A percentile compares a stretch with the other conserved stretches of the same genome.
These are phyloP conservation scores for Regulus satrapa DNA, from an alignment of 2,113 vertebrate species.

Conservation along the genomic window DNA sequence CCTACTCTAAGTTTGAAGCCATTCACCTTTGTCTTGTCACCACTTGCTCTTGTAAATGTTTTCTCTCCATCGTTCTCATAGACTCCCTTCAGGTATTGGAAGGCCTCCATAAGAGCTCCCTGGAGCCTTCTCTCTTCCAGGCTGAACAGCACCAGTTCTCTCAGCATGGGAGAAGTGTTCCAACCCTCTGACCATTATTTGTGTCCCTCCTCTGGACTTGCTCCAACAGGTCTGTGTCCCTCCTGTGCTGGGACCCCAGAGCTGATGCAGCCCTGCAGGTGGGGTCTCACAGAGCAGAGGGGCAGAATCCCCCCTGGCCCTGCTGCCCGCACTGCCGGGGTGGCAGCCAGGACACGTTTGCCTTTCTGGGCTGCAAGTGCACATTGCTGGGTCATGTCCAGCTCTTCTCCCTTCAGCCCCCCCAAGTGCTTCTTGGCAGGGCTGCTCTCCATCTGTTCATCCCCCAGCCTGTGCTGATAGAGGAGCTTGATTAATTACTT, in stretches of 20 bases:
- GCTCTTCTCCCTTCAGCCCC: background rate
- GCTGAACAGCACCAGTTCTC: background rate
- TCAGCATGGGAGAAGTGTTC: background rate
- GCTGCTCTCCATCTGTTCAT: background rate
- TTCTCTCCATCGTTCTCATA: background rate
- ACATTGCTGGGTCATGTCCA: background rate
- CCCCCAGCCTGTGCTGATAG: background rate
- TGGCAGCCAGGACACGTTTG: background rate
- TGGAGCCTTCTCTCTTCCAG: background rate
- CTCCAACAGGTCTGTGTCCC: fast-evolving
- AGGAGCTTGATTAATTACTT: background rate
- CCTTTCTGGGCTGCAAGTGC: background rate
- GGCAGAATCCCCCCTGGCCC: background rate
- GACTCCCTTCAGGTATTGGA: background rate
- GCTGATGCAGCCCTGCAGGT: background rate
- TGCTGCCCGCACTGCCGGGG: background rate
- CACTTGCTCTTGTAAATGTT: background rate
- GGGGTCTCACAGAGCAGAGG: background rate
- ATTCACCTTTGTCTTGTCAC: background rate
- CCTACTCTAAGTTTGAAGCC: background rate
- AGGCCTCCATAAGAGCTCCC: background rate
- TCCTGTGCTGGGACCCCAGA: background rate
- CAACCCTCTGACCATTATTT: background rate
- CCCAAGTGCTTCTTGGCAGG: background rate
- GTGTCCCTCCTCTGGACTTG: fast-evolving